Conservation (phyloP, 2,797 vertebrate species). For the Myripristis jacobus region DNA sequence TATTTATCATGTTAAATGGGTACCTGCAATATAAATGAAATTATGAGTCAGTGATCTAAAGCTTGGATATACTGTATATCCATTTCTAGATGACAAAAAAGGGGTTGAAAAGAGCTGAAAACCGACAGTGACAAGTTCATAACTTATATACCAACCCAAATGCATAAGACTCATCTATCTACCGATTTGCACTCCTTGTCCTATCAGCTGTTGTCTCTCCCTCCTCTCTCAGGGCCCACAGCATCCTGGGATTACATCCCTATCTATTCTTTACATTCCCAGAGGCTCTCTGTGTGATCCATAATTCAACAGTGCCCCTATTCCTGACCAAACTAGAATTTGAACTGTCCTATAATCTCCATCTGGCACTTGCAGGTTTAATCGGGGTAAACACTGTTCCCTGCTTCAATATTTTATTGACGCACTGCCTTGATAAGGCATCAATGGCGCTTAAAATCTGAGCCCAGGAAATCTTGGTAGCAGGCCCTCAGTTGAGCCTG, state of each 20-base stretch:
- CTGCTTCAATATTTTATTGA: conserved; percentile 81
- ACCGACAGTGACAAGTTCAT: conserved; percentile 41
- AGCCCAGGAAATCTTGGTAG: conserved; percentile 64
- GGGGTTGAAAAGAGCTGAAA: conserved; percentile 29
- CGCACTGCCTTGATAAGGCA: conserved; percentile 77
- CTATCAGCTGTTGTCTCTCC: conserved; percentile 73
- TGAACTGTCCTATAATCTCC: conserved; percentile 80
- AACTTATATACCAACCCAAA: conserved; percentile 54
- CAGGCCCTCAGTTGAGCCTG: conserved; percentile 46
- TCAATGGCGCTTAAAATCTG: conserved; percentile 81
- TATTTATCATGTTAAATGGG: conserved; percentile 58
- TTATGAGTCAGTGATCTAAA: conserved; percentile 42
- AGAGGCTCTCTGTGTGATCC: conserved; percentile 75
- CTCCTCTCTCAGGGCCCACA: conserved; percentile 60
- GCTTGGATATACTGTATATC: conserved; percentile 24
- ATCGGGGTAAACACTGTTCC: conserved; percentile 79
- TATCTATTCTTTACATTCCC: conserved; percentile 80
- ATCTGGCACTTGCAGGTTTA: conserved; percentile 79
- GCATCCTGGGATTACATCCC: conserved; percentile 80
- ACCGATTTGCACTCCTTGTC: conserved; percentile 49
- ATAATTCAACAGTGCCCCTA: conserved; percentile 80
- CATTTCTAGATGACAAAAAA: conserved; percentile 6
- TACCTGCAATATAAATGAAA: conserved; percentile 38
- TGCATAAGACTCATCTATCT: conserved; percentile 53
- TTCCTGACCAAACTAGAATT: conserved; percentile 77